Evolutionary conservation across 2,888 invertebrate genomes (phyloP).

Genomic region (Scrobipalpa costella): DNA sequence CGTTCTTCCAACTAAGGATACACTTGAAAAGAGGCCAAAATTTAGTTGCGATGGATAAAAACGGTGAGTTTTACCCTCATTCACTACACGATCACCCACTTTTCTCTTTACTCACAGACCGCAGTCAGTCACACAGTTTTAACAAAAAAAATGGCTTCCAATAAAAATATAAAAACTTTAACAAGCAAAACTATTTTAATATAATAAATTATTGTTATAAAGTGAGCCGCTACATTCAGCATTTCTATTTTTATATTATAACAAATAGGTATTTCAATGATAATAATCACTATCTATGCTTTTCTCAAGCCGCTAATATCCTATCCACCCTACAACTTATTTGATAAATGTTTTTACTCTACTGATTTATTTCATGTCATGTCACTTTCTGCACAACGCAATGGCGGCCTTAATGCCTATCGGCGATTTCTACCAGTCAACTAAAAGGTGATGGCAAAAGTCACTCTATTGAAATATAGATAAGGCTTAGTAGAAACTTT

Average conservation of each 20-base stretch:
- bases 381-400: conserved; percentile 27
- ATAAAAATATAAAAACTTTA: not conserved
- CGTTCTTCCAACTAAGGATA: conserved; percentile 95
- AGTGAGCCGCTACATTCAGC: conserved; percentile 9
- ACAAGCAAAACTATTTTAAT: not conserved
- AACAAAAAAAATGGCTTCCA: not conserved
- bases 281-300: not conserved
- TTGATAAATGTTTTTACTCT: conserved; percentile 19
- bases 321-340: not conserved
- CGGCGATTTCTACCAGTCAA: conserved; percentile 28
- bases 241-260: not conserved
- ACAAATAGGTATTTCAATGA: not conserved
- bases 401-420: conserved; percentile 28
- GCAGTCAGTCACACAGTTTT: conserved; percentile 16
- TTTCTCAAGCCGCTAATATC: not conserved
- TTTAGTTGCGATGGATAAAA: conserved; percentile 96
- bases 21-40: conserved; percentile 94
- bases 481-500: conserved; percentile 20
- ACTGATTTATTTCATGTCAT: conserved; percentile 33
- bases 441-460: conserved; percentile 27
- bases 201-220: not conserved
- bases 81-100: conserved; percentile 27
- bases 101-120: conserved; percentile 7
- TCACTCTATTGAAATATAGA: conserved; percentile 22
- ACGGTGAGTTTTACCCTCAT: conserved; percentile 83